A percentile compares a stretch with the other conserved stretches of the same genome.
Evolutionary conservation across 2,797 vertebrate genomes (phyloP).

Genomic region (Allobates femoralis): DNA sequence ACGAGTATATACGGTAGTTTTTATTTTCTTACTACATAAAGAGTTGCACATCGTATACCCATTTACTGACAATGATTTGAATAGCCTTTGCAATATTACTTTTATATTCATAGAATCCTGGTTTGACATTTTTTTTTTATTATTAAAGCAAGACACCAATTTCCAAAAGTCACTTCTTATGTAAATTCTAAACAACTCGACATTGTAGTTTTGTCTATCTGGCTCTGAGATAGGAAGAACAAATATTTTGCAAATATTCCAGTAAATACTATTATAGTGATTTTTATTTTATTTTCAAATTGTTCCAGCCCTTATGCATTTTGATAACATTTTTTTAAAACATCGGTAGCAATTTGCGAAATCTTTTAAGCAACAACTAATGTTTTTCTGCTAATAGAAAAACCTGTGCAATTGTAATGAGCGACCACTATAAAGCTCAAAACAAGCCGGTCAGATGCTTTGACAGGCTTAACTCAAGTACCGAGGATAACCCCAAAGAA

Average conservation of each 20-base stretch:
- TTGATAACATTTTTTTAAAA: neutral
- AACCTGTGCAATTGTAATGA: too few relatives aligned
- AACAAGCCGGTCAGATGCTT: too few relatives aligned
- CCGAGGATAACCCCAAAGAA: too few relatives aligned
- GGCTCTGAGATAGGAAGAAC: neutral
- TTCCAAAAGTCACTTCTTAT: neutral
- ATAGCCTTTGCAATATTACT: neutral
- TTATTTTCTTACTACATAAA: neutral
- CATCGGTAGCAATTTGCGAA: neutral
- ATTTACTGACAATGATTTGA: neutral
- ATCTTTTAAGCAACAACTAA: neutral
- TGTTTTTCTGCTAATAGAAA: too few relatives aligned
- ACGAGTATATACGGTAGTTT: too few relatives aligned
- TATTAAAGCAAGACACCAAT: neutral
- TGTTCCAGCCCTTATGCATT: neutral
- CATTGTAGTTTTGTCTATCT: neutral
- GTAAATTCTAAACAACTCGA: neutral
- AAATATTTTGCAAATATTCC: neutral
- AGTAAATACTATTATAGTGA: neutral
- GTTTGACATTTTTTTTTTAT: neutral
- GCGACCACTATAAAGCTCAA: too few relatives aligned
- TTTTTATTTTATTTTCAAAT: neutral
- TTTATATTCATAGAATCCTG: constrained; percentile 22
- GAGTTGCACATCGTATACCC: neutral
- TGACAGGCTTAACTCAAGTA: too few relatives aligned